Evolutionary conservation across 2,888 invertebrate species (phyloP).

Genomic region (Philereme vetulata): DNA sequence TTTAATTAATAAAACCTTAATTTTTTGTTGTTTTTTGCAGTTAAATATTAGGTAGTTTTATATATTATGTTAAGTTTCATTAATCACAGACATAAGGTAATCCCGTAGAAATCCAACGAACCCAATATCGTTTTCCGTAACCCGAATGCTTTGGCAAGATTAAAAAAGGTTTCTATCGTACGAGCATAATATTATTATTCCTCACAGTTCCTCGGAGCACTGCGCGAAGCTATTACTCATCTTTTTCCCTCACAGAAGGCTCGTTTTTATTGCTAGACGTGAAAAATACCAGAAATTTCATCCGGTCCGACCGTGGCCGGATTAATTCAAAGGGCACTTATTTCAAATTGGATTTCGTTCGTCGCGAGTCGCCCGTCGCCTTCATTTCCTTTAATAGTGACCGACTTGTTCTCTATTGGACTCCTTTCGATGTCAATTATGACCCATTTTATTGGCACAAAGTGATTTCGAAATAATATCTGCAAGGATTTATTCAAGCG

Average conservation of each 20-base stretch:
- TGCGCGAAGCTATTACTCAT: conserved; percentile 77
- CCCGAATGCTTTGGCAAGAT: conserved; percentile 59
- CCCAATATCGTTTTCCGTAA: conserved; percentile 44
- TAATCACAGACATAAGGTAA: conserved; percentile 37
- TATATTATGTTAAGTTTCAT: conserved; percentile 11
- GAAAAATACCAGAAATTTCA: conserved; percentile 83
- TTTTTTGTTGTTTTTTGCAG: too few species aligned
- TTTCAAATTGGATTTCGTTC: conserved; percentile 82
- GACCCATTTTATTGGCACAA: conserved; percentile 41
- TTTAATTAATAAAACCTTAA: too few species aligned
- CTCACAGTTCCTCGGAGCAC: conserved; percentile 71
- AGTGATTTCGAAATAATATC: conserved; percentile 34
- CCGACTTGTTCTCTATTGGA: conserved; percentile 59
- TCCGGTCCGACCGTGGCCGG: conserved; percentile 77
- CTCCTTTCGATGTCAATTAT: conserved; percentile 55
- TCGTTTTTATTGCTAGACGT: conserved; percentile 81
- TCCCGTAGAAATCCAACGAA: conserved; percentile 33
- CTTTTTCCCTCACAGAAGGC: conserved; percentile 73
- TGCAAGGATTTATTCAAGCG: conserved; percentile 19
- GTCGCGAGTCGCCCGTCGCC: conserved; percentile 60
- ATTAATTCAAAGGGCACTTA: conserved; percentile 83
- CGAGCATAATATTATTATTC: conserved; percentile 79
- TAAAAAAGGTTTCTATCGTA: conserved; percentile 71
- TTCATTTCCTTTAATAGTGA: conserved; percentile 75
- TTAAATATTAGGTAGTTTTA: too few species aligned